phyloP scores from a whole-genome alignment of 92 coral and sea anemone species.

The Bergia sp. region DNA sequence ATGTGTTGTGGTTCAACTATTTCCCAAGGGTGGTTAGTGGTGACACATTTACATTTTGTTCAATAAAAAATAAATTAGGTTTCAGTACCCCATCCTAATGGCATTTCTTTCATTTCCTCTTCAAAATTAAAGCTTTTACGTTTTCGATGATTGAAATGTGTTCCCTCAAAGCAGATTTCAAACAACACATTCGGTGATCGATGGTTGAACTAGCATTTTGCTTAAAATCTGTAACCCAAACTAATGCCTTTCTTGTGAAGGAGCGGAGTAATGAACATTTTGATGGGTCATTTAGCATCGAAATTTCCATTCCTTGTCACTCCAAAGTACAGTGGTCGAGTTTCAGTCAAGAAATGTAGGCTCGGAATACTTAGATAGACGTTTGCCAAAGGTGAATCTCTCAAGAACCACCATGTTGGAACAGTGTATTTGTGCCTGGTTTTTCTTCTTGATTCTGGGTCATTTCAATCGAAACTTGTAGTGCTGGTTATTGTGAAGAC shows the following conservation, averaged over 20 bases:
- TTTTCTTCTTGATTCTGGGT: not conserved
- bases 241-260: not conserved
- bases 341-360: not conserved
- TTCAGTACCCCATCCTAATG: conserved; percentile 19
- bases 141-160: not conserved
- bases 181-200: conserved; percentile 3
- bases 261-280: not conserved
- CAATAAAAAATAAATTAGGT: conserved; percentile 26
- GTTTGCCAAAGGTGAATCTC: not conserved
- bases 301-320: not conserved
- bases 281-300: not conserved
- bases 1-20: not conserved
- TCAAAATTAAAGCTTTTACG: not conserved
- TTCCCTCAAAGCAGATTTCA: not conserved
- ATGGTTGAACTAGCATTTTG: not conserved
- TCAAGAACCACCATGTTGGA: not conserved
- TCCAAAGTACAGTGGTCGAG: not conserved
- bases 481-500: not conserved
- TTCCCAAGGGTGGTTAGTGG: not conserved
- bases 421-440: not conserved
- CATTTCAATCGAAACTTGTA: not conserved
- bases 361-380: not conserved
- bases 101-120: not conserved
- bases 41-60: not conserved
- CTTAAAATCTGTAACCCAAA: not conserved